Evolutionary conservation across 2,797 vertebrate species (phyloP), one percentile per base, ranked within the genome.

Genomic region (Anguilla anguilla): DNA sequence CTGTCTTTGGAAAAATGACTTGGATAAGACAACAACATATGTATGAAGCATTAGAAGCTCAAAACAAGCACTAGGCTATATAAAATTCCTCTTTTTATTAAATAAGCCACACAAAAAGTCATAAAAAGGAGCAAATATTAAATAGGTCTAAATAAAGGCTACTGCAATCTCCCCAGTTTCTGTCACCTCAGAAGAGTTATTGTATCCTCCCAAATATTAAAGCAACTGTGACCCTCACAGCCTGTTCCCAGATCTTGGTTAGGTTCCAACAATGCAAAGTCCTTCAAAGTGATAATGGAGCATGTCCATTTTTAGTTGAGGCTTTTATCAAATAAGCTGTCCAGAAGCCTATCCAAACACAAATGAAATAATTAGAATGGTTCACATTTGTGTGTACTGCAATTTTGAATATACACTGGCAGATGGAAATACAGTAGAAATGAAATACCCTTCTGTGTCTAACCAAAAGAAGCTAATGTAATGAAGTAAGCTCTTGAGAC

Each of bases 201-300:
- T 77, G 19, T 55, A 85, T 85, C 57, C 49, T 35, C 28, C 17
- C 10, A 22, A 31, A 39, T 28, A 31, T 35, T 85, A 85, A 25
- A 64, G 51, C 85, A 86, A 59, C 53, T 7, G 17, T 64, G 69
- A 57, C 51, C 85, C n/a, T 74, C n/a, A 57, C 74, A 25, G 25
- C 74, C 17, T 86, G 77, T 86, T 67, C 13, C 74, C 83, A 83
- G 64, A 19, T 61, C 25, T 74, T 83, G 85, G 53, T 46, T 35
- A 17, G 15, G 64, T 55, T 67, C 85, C 46, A 83, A 35, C 15
- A 72, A 17, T 86, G 35, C 79, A 57, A 85, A 85, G 31, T 53
- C 28, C 87, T 72, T 57, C 35, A 86, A 82, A 61, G 5, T 59
- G 61, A 86, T 77, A 84, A 84, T 55, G 6, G 46, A 49, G 39